phyloP scores from a whole-genome alignment of 2,888 invertebrate species.

The Rhagonycha fulva region DNA sequence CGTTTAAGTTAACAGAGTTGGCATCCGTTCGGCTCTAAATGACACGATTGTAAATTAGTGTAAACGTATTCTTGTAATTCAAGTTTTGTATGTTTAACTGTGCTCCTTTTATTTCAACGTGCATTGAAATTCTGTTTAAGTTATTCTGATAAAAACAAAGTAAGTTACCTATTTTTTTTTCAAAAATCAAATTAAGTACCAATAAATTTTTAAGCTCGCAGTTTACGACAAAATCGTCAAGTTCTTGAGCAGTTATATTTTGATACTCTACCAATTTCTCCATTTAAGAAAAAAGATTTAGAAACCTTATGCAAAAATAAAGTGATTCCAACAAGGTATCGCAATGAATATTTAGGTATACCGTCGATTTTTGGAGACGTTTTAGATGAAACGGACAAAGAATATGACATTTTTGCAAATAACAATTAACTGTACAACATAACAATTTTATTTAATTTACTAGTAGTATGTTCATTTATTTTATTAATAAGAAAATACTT shows the following conservation, averaged over 20 bases:
- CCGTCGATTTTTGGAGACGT: constrained; percentile 1
- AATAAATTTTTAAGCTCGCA: background rate
- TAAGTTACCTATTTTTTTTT: too few species aligned
- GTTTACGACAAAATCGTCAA: background rate
- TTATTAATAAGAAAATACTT: too few species aligned
- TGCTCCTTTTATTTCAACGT: too few species aligned
- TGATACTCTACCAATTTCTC: background rate
- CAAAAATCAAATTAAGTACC: background rate
- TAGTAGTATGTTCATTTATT: too few species aligned
- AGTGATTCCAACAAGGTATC: constrained; percentile 7
- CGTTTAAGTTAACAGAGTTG: too few species aligned
- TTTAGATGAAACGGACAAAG: constrained; percentile 4
- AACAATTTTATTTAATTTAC: too few species aligned
- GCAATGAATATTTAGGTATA: constrained; percentile 1
- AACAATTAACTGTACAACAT: background rate
- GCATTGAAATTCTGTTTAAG: too few species aligned
- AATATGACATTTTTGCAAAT: background rate
- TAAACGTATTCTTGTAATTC: too few species aligned
- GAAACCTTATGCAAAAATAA: background rate
- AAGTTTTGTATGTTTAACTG: too few species aligned
- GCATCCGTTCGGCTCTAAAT: too few species aligned
- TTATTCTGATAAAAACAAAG: too few species aligned
- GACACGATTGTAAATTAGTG: too few species aligned
- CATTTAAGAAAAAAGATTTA: background rate
- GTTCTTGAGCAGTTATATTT: background rate